Percentiles rank a stretch among this genome's conserved stretches.
Conservation (phyloP, 2,113 vertebrate species). For the Herpailurus yagouaroundi region DNA sequence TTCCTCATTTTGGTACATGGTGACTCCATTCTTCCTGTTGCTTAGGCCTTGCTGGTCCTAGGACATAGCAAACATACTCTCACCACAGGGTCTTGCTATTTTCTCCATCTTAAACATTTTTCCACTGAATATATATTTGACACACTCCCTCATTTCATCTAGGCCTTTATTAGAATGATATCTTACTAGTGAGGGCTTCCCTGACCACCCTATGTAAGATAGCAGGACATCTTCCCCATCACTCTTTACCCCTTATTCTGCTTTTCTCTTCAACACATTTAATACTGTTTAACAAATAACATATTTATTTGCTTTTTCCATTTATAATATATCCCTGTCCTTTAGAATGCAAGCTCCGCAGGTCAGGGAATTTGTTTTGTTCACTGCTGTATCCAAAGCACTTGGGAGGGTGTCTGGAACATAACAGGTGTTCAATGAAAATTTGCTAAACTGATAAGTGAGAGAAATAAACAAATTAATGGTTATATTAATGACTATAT, state of each 20-base stretch:
- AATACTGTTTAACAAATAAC: neutral
- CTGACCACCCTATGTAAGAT: neutral
- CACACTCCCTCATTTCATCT: neutral
- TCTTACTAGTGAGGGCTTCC: neutral
- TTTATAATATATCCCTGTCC: neutral
- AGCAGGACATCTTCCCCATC: neutral
- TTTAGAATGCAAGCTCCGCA: neutral
- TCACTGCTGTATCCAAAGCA: neutral
- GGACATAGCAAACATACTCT: neutral
- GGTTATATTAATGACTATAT: slow-evolving; percentile 12
- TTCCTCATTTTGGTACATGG: neutral
- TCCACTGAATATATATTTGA: neutral
- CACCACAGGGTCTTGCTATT: neutral
- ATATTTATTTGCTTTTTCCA: neutral
- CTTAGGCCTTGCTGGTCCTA: neutral
- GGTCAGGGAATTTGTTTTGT: neutral
- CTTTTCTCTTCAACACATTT: neutral
- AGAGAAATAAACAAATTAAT: neutral
- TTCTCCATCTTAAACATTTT: slow-evolving; percentile 26
- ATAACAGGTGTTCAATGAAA: neutral
- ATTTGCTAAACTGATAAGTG: slow-evolving; percentile 18
- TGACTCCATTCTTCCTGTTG: slow-evolving; percentile 1
- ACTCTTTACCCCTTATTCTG: neutral
- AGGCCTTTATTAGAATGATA: neutral
- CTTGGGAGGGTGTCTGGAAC: neutral